Conservation (phyloP, 2,113 vertebrate species). For the Peromyscus californicus region DNA sequence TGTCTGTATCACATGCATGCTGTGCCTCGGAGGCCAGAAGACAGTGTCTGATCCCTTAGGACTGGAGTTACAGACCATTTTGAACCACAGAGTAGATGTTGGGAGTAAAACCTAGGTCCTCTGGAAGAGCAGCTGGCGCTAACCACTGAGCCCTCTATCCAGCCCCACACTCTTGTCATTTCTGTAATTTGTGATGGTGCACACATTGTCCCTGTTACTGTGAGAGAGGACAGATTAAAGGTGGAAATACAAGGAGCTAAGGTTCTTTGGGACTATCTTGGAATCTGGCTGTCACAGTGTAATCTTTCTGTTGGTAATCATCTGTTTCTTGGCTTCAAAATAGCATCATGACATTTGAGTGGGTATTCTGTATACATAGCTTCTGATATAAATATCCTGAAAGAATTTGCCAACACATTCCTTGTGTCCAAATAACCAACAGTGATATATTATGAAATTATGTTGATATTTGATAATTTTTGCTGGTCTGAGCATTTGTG, state of each 20-base stretch:
- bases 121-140: background rate
- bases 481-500: constrained; percentile 26
- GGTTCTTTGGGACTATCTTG: background rate
- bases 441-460: constrained; percentile 19
- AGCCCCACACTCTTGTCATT: too few relatives aligned
- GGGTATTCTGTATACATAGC: background rate
- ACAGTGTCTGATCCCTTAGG: background rate
- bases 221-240: background rate
- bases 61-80: background rate
- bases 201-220: too few relatives aligned
- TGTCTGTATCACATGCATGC: too few relatives aligned
- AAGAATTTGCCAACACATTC: background rate
- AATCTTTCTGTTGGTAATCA: background rate
- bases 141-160: background rate
- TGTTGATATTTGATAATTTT: background rate
- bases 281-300: background rate
- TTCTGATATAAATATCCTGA: background rate
- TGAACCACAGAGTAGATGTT: background rate
- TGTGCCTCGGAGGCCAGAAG: background rate
- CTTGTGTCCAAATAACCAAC: background rate
- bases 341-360: constrained; percentile 16
- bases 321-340: constrained; percentile 16
- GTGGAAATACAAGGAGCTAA: background rate
- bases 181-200: background rate
- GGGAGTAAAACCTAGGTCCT: background rate